A percentile compares a stretch with the other conserved stretches of the same genome.
Evolutionary conservation across 2,797 vertebrate genomes (phyloP).

Genomic region (Sebastes itinus): DNA sequence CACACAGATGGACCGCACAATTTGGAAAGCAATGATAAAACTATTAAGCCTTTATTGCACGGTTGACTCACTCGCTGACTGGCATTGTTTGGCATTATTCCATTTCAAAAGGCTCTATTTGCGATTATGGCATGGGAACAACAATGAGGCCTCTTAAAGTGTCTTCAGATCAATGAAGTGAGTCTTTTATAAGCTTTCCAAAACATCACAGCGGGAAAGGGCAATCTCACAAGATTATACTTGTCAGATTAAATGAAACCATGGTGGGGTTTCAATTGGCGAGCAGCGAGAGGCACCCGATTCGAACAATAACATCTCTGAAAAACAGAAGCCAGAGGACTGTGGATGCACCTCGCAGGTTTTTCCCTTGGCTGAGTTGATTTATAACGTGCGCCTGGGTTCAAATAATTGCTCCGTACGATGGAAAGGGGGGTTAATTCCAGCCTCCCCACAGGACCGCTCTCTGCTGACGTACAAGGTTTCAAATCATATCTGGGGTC

Average conservation of each 20-base stretch:
- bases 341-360: neutral
- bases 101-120: slow-evolving; percentile 51
- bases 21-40: slow-evolving; percentile 43
- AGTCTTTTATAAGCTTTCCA: slow-evolving; percentile 63
- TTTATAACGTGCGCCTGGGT: slow-evolving; percentile 8
- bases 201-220: slow-evolving; percentile 60
- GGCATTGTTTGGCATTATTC: slow-evolving; percentile 58
- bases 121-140: slow-evolving; percentile 46
- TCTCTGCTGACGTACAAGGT: slow-evolving; percentile 24
- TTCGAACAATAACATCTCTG: slow-evolving; percentile 22
- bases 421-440: slow-evolving; percentile 37
- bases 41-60: slow-evolving; percentile 46
- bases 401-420: neutral
- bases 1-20: slow-evolving; percentile 9
- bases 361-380: neutral
- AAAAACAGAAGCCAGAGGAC: neutral
- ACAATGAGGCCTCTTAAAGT: slow-evolving; percentile 50
- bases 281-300: slow-evolving; percentile 9
- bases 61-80: slow-evolving; percentile 31
- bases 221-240: slow-evolving; percentile 64
- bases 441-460: neutral
- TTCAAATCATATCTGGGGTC: slow-evolving; percentile 20
- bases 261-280: slow-evolving; percentile 40
- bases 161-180: slow-evolving; percentile 67
- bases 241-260: slow-evolving; percentile 68